Evolutionary conservation across 2,888 invertebrate genomes (phyloP).

Genomic region (Neria commutata): DNA sequence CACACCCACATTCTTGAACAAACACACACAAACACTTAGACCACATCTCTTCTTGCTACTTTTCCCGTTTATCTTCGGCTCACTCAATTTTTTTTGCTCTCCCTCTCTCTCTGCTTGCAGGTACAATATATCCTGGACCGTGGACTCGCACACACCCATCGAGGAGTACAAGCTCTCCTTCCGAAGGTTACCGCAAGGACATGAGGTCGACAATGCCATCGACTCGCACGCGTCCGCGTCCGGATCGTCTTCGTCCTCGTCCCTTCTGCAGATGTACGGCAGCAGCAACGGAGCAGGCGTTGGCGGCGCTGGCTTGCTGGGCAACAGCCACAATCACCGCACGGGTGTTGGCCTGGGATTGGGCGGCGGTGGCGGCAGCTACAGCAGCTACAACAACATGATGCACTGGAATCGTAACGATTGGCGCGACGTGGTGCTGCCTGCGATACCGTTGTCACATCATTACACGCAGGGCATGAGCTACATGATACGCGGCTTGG

Average conservation of each 20-base stretch:
- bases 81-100: neutral
- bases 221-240: constrained; percentile 55
- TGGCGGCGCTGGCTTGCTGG: constrained; percentile 30
- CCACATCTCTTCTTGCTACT: neutral
- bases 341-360: constrained; percentile 34
- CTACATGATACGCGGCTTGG: constrained; percentile 70
- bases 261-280: constrained; percentile 50
- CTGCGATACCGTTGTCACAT: constrained; percentile 64
- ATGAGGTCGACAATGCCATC: constrained; percentile 62
- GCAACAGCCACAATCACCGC: constrained; percentile 51
- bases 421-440: constrained; percentile 68
- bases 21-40: too few species aligned
- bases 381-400: constrained; percentile 55
- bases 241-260: constrained; percentile 46
- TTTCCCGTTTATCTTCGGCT: neutral
- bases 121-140: constrained; percentile 73
- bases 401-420: constrained; percentile 64
- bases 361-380: constrained; percentile 39
- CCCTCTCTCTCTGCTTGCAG: constrained; percentile 44
- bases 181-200: constrained; percentile 68
- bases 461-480: constrained; percentile 69
- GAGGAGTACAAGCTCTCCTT: constrained; percentile 72
- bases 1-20: neutral
- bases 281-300: constrained; percentile 32
- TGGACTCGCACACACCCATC: constrained; percentile 71